Base-by-base conservation (phyloP, 2,888 invertebrate genomes). In the Nomada fucata region DNA sequence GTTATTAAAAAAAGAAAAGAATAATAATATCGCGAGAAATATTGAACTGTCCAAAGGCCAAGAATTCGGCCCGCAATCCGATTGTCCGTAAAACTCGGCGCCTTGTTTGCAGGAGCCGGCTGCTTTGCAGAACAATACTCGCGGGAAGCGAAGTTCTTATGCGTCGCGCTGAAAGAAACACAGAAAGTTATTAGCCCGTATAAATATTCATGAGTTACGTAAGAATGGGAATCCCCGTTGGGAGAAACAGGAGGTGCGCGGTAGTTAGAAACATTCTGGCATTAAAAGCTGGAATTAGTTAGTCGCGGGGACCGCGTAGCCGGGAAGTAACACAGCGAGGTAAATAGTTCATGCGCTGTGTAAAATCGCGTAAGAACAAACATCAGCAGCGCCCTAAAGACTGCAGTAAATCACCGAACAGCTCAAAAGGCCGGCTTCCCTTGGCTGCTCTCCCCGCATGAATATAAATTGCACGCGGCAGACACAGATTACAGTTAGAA, bases 281-380 rank as follows among this genome's bases (percentile, higher is more conserved):
- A 71, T 78, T 79, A 79, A 79, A 79, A 79, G 77, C 79, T 71
- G 78, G 65, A 79, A 78, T 79, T 79, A 72, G 72, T 64, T 72
- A 71, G 79, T 67, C 26, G 53, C 26, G 59, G 52, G 18, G 77
- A 60, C 70, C 53, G 52, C 52, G 77, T 42, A 20, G 53, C 60
- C 55, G 77, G 59, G 53, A 77, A 44, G 57, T 57, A 79, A 69
- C 76, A 44, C 42, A 36, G 53, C 44, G 44, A 29, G 29, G 68
- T 63, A 73, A 79, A 80, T 72, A 72, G 79, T 71, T 71, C 65
- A 42, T 42, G 69, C 42, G 59, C 59, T 26, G 11, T 63, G 76
- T 50, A 82, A 80, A 82, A 80, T 82, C 63, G 57, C 52, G 71
- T 68, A 80, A 76, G 80, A 80, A 80, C 80, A 80, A 80, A 72